phyloP scores from a whole-genome alignment of 64 coral and sea anemone genomes.

The Acropora yongei region DNA sequence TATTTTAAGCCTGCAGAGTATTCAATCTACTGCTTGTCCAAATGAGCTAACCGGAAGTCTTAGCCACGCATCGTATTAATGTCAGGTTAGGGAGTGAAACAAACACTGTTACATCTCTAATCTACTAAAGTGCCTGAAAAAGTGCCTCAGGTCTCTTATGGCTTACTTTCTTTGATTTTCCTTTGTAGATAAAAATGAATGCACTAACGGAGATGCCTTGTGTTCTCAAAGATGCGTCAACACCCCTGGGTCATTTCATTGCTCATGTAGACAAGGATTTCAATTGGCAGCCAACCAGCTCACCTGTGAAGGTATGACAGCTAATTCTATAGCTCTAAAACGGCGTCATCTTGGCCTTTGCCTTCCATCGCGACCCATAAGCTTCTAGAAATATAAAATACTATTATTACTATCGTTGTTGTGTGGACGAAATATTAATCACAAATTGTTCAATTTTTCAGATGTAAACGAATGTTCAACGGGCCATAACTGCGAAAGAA shows the following conservation, averaged over 20 bases:
- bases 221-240: background rate
- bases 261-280: constrained; percentile 2
- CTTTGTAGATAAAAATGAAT: constrained; percentile 16
- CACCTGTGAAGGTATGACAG: background rate
- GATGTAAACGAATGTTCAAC: constrained; percentile 22
- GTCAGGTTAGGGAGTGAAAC: too few relatives aligned
- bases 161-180: background rate
- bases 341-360: background rate
- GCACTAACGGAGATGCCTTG: background rate
- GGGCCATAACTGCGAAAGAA: constrained; percentile 14
- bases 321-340: background rate
- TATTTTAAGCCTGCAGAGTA: too few relatives aligned
- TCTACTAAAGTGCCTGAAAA: too few relatives aligned
- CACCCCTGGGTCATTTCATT: constrained; percentile 10
- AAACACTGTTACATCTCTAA: too few relatives aligned
- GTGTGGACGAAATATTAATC: background rate
- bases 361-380: too few relatives aligned
- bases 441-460: background rate
- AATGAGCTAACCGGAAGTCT: too few relatives aligned
- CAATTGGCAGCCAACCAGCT: background rate
- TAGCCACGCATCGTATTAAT: too few relatives aligned
- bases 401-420: too few relatives aligned
- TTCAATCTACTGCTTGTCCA: too few relatives aligned
- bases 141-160: too few relatives aligned
- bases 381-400: too few relatives aligned